A percentile compares a stretch with the other conserved stretches of the same genome.
phyloP scores from a whole-genome alignment of 2,888 invertebrate species.

The Eristalis pertinax region DNA sequence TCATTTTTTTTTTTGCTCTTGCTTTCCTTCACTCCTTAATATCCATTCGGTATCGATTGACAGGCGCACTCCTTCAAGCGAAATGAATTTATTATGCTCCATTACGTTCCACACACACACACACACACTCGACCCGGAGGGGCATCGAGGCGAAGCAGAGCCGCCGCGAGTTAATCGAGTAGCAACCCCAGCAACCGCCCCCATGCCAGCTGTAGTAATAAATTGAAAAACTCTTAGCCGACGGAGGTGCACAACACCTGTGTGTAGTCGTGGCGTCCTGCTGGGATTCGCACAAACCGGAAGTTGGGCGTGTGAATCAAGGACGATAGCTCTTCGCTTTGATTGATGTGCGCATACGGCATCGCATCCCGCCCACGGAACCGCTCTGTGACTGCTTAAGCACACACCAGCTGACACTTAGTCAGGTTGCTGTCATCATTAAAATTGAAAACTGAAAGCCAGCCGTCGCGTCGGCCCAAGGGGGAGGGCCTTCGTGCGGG shows the following conservation, averaged over 20 bases:
- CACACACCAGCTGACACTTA: constrained; percentile 25
- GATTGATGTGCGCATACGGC: background rate
- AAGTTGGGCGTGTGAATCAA: background rate
- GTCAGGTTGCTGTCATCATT: constrained; percentile 44
- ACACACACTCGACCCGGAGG: constrained; percentile 24
- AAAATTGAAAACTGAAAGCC: constrained; percentile 35
- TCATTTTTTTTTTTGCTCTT: background rate
- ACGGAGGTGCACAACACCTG: background rate
- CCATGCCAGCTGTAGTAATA: constrained; percentile 46
- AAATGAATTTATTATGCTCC: constrained; percentile 48
- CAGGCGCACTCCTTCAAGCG: background rate
- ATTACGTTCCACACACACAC: constrained; percentile 41
- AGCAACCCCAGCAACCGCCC: background rate
- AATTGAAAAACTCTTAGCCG: constrained; percentile 51
- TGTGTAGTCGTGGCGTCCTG: background rate
- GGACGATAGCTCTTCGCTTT: background rate
- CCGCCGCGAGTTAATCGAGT: constrained; percentile 46
- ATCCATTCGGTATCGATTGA: background rate
- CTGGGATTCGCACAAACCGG: background rate
- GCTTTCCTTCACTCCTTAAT: background rate
- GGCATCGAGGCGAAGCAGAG: background rate
- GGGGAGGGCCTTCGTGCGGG: background rate
- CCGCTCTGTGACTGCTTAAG: background rate
- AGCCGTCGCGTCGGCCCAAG: background rate
- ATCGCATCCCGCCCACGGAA: no score